Evolutionary conservation across 2,888 invertebrate species (phyloP).

Genomic region (Tenthredo scrophulariae): DNA sequence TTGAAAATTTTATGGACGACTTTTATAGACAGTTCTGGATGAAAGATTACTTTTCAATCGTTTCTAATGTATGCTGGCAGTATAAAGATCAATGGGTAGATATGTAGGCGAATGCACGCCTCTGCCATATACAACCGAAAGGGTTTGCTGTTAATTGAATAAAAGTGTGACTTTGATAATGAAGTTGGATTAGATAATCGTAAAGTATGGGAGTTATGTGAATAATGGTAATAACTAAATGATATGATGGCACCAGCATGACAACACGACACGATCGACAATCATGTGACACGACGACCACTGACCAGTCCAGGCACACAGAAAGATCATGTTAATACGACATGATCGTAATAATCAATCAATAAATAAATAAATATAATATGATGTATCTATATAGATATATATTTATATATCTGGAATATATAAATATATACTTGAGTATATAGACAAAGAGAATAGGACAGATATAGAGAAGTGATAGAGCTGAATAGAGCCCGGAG

Average conservation of each 20-base stretch:
- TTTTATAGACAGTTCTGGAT: neutral
- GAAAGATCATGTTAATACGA: slow-evolving; percentile 72
- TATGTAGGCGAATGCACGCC: neutral
- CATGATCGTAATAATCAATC: slow-evolving; percentile 61
- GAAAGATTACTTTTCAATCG: neutral
- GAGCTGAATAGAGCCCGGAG: slow-evolving; percentile 54
- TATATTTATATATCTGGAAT: slow-evolving; percentile 59
- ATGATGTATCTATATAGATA: slow-evolving; percentile 60
- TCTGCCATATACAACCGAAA: neutral
- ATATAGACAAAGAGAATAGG: slow-evolving; percentile 59
- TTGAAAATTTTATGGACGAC: neutral
- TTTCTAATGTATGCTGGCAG: neutral
- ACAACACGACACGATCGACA: slow-evolving; percentile 79
- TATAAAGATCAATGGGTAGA: neutral
- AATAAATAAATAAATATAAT: slow-evolving; percentile 67
- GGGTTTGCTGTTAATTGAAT: neutral
- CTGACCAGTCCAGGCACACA: slow-evolving; percentile 78
- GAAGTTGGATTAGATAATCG: slow-evolving; percentile 8
- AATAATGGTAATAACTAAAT: slow-evolving; percentile 34
- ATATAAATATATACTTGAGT: slow-evolving; percentile 61
- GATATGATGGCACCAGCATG: slow-evolving; percentile 76
- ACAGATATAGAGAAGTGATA: slow-evolving; percentile 53
- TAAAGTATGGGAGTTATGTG: slow-evolving; percentile 1
- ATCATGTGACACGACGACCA: slow-evolving; percentile 79
- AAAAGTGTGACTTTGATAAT: neutral